Percentiles rank a stretch among this genome's conserved stretches.
Conservation (phyloP, 2,888 invertebrate genomes). For the Drosophila demipolita region DNA sequence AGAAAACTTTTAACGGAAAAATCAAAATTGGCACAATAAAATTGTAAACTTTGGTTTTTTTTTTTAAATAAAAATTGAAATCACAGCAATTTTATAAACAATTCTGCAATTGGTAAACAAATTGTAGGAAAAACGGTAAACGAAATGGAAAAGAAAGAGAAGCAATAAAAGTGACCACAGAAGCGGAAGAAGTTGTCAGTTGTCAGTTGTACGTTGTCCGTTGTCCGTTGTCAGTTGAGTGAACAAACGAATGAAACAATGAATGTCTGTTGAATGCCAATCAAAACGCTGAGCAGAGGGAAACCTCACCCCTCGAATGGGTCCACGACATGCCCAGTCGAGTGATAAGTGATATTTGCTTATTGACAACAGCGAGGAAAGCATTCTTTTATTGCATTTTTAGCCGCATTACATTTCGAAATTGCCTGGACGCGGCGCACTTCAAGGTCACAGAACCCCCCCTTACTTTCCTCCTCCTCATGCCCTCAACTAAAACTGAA, state of each 20-base stretch:
- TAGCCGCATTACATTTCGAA: conserved; percentile 20
- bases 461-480: rapidly evolving
- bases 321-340: conserved; percentile 20
- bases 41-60: conserved; percentile 26
- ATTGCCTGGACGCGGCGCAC: conserved; percentile 36
- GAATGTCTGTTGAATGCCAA: conserved; percentile 69
- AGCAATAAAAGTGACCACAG: conserved; percentile 42
- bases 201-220: background rate
- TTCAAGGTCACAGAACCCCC: conserved; percentile 61
- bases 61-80: conserved; percentile 10
- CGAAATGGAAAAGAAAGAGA: conserved; percentile 26
- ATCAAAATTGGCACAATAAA: conserved; percentile 10
- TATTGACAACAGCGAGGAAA: conserved; percentile 27
- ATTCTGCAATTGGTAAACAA: conserved; percentile 48
- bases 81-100: conserved; percentile 42
- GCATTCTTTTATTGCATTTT: background rate
- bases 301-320: conserved; percentile 16
- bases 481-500: background rate
- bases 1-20: conserved; percentile 21
- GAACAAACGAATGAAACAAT: conserved; percentile 22
- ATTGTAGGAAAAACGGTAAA: background rate
- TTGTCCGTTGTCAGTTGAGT: background rate
- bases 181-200: conserved; percentile 59
- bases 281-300: conserved; percentile 44
- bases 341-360: conserved; percentile 21